phyloP scores from a whole-genome alignment of 2,888 invertebrate genomes.

The Sepiola atlantica region DNA sequence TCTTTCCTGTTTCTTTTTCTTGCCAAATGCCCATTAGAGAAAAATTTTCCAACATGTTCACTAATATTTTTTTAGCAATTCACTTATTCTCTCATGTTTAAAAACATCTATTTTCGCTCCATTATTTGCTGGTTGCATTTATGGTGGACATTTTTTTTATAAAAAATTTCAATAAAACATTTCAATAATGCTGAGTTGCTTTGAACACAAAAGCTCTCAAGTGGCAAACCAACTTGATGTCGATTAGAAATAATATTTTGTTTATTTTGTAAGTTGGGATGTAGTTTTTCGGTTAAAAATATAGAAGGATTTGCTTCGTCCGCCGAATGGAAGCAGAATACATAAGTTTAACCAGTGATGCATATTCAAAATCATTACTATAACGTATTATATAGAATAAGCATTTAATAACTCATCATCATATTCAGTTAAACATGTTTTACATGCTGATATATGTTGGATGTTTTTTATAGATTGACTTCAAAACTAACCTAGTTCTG shows the following conservation, averaged over 20 bases:
- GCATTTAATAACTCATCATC: too few relatives aligned
- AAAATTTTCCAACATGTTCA: background rate
- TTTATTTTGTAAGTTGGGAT: background rate
- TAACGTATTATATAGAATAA: background rate
- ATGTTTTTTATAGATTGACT: too few relatives aligned
- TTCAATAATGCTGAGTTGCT: background rate
- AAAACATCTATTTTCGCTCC: background rate
- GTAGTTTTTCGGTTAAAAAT: background rate
- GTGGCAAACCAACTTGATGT: background rate
- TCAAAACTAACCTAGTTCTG: too few relatives aligned
- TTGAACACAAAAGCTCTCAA: background rate
- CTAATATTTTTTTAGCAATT: background rate
- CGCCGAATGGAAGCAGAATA: background rate
- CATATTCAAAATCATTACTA: background rate
- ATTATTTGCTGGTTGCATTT: background rate
- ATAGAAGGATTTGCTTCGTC: background rate
- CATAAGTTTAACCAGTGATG: background rate
- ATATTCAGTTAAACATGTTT: too few relatives aligned
- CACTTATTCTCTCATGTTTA: background rate
- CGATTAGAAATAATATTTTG: background rate
- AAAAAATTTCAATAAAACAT: too few relatives aligned
- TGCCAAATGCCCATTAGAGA: background rate
- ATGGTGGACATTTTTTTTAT: background rate
- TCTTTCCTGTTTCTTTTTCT: background rate
- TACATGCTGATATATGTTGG: too few relatives aligned